Base-by-base conservation (phyloP, 2,113 vertebrate species). In the Gallinago paraguaiae region DNA sequence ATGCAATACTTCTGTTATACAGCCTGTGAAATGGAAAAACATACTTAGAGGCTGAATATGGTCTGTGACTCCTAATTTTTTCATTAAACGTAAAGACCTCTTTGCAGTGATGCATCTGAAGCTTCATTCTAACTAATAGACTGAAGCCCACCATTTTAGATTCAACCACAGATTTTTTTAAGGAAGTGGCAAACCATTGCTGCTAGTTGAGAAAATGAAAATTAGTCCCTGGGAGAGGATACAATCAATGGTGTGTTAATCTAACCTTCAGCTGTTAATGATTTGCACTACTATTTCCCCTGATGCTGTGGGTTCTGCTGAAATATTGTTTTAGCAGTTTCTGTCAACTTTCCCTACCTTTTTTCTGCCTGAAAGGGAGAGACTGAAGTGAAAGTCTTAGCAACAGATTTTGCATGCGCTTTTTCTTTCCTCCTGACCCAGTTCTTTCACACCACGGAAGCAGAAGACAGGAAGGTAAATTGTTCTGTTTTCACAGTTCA, bases 211-310 rank as follows among this genome's bases (percentile, higher is more conserved):
- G 95, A 98, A 97, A 97, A 97, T 94, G 93, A 97, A 98, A 97
- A 96, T 97, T 85, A 97, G 94, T 97, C 97, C 97, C 97, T 97
- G 46, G 63, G 97, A 98, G 97, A 97, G 96, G 92, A 97, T 97
- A 86, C 53, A 84, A 97, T 96, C 96, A 97, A 95, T 94, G 92
- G 94, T 13, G 92, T 94, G 96, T 97, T 98, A 98, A 98, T 97
- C 97, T 98, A 97, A 95, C 95, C 95, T 94, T 98, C 97, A 98
- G 97, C 97, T 98, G 98, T 97, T 98, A 98, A 98, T 97, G 97
- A 98, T 98, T 97, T 98, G 96, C 96, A 89, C 88, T 53, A 93
- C 86, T 91, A 97, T 96, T 97, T 95, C 93, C 96, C 97, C 83
- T 93, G 96, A 96, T 96, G 85, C 94, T 95, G 94, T n/a, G 94